These are phyloP conservation scores for Quadroppia sp. DNA, from an alignment of 2,888 invertebrate genomes.

Conservation along the genomic window DNA sequence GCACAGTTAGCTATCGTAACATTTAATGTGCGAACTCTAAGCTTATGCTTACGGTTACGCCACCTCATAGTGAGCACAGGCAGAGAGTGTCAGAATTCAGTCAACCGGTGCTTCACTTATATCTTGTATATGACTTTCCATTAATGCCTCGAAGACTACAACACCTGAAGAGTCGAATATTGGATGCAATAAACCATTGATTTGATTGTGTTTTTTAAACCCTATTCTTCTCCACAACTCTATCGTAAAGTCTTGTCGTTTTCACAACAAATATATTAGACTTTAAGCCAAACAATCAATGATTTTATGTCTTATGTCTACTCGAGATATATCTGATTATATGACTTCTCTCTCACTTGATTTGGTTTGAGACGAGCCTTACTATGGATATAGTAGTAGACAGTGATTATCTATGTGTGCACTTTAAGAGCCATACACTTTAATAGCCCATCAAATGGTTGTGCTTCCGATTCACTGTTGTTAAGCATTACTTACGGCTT, in stretches of 20 bases:
- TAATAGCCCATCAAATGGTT: constrained; percentile 23
- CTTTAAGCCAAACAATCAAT: not conserved
- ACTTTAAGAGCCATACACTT: constrained; percentile 15
- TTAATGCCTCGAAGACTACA: not conserved
- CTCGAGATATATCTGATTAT: not conserved
- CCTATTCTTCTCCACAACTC: not conserved
- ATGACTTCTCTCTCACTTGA: constrained; percentile 14
- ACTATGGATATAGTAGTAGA: not conserved
- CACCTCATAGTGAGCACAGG: constrained; percentile 14
- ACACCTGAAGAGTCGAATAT: not conserved
- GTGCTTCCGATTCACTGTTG: constrained; percentile 16
- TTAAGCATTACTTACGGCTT: not conserved
- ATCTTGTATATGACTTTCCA: not conserved
- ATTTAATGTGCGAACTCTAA: constrained; percentile 3
- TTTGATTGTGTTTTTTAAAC: not conserved
- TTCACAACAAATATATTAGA: not conserved
- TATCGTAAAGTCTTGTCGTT: not conserved
- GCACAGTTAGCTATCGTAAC: constrained; percentile 24
- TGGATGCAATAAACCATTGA: not conserved
- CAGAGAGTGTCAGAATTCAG: not conserved
- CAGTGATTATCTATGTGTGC: constrained; percentile 17
- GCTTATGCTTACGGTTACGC: constrained; percentile 16
- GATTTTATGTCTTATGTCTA: constrained; percentile 12
- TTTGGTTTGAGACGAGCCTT: not conserved
- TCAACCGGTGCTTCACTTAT: not conserved